phyloP scores from a whole-genome alignment of 2,113 vertebrate genomes.

The Fulica atra region DNA sequence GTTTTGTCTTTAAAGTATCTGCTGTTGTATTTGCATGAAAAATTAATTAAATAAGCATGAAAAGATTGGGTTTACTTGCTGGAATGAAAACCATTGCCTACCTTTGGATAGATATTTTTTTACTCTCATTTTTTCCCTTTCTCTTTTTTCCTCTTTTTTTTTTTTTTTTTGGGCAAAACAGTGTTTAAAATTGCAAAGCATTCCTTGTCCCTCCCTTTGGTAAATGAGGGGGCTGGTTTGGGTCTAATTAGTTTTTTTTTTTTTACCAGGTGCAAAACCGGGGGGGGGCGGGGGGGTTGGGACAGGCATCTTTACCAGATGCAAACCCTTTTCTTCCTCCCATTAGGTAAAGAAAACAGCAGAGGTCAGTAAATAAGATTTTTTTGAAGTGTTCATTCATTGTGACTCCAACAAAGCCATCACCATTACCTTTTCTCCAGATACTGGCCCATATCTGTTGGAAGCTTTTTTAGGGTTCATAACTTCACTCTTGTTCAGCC shows the following conservation, averaged over 20 bases:
- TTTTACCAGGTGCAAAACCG: not conserved
- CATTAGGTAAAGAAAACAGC: not conserved
- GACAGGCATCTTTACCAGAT: not conserved
- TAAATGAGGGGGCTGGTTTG: not conserved
- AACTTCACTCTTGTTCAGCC: not conserved
- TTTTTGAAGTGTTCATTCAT: not conserved
- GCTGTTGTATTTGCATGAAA: not conserved
- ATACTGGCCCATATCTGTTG: rapidly evolving
- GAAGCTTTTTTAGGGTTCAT: not conserved
- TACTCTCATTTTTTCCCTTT: not conserved
- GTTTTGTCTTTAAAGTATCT: not conserved
- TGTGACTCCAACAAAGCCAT: not conserved
- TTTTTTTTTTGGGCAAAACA: not conserved
- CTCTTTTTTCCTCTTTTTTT: too few species aligned
- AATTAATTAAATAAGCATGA: not conserved
- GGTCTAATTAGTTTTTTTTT: not conserved
- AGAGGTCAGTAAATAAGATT: not conserved
- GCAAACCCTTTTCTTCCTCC: not conserved
- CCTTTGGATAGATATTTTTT: not conserved
- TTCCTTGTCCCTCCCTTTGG: not conserved
- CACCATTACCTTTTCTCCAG: not conserved
- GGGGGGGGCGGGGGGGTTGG: rapidly evolving
- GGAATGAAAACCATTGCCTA: not conserved
- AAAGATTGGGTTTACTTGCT: not conserved
- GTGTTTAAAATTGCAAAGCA: not conserved